Evolutionary conservation across 2,797 vertebrate genomes (phyloP), one percentile per base, ranked within the genome.

Genomic region (Anas georgica): DNA sequence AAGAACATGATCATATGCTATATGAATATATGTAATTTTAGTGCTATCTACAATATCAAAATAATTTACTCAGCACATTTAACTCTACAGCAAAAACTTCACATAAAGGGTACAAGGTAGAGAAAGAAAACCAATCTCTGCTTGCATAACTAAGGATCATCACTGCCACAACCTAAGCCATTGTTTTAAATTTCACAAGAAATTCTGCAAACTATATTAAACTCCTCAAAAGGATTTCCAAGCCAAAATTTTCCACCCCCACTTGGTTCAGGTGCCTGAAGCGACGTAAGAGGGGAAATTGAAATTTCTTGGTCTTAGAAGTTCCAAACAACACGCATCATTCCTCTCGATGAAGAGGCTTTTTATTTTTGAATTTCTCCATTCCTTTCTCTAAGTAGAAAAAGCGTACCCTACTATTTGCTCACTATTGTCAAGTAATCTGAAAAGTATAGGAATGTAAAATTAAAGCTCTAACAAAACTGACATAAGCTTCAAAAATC

Each of bases 401-500:
- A 73, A 74, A 37, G 64, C 8, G 55, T n/a, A 87, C 69, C 89
- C 81, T 87, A 12, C 68, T 54, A 88, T 86, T 96, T 86, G 82
- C 87, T 86, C 63, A 10, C 72, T 62, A 83, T 76, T 93, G 79
- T 79, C 67, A 83, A 72, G 69, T 73, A 96, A 91, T 90, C 70
- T 76, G 85, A 95, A 86, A 95, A 20, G 29, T 86, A 90, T 10
- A 84, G 52, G 84, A 87, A 90, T 63, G 70, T 69, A 91, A 96
- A 96, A 96, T 91, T 82, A 94, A 93, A 93, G 85, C 74, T 81
- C 93, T 76, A 91, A 85, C 45, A 96, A 96, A 97, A 96, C 60
- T 92, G 91, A 97, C 55, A 78, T 58, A 95, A 77, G 31, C 79
- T 94, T 96, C 60, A 94, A 94, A 98, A 97, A 91, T 96, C 80